Base-by-base conservation (phyloP, 92 coral and sea anemone species). In the Zoanthus gigantus region DNA sequence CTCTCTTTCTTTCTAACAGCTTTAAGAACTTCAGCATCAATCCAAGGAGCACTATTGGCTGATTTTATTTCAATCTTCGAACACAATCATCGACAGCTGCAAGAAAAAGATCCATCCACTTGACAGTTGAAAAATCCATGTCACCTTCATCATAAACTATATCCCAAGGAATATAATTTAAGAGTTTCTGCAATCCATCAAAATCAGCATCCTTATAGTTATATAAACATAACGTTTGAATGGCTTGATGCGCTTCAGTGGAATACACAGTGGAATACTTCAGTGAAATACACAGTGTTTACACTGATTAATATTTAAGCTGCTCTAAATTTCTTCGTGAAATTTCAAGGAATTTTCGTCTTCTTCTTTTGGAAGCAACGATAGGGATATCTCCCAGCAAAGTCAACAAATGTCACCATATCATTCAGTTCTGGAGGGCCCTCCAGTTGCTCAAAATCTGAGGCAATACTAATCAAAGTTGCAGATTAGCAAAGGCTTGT, bases 21-120 rank as follows among this genome's bases (percentile, higher is more conserved):
- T 75, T 86, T 86, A 58, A 76, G 83, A 75, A 86, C 89, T 86
- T 86, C 90, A 69, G 77, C 84, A 67, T 86, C 84, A 77, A 86
- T 77, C 84, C 83, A 86, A 76, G 89, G 84, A 63, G 89, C 78
- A 77, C 63, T 74, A 76, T 86, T 74, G 74, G 65, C 89, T 48
- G 89, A 77, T 78, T 78, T 78, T 46, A 87, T 4, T 78, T 78
- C 78, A 50, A 50, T 52, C 72, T 77, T 87, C 72, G 90, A 18
- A 87, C 85, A 78, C 79, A 74, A n/a, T 74, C 79, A 47, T 75
- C 10, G 63, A 52, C 17, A 45, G 79, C 54, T 75, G 79, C 54
- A 17, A 75, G 50, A 44, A 48, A 75, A 48, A 75, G 58, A 75
- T 53, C 81, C 30, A 56, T 76, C 81, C 81, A 76, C 57, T 76